A percentile compares a stretch with the other conserved stretches of the same genome.
Conservation (phyloP, 2,113 vertebrate genomes). For the Macquaria australasica region DNA sequence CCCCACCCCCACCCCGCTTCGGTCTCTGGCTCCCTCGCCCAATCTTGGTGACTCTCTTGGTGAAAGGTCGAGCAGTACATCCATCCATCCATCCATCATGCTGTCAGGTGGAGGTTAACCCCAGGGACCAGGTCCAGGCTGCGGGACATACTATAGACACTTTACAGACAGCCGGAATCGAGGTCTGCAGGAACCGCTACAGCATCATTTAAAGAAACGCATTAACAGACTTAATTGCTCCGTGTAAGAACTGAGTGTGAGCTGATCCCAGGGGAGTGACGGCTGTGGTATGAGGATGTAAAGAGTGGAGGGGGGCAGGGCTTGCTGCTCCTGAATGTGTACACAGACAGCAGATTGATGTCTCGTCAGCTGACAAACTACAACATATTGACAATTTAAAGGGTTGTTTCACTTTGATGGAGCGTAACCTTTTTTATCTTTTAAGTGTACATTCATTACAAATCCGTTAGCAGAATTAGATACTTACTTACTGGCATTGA, state of each 20-base stretch:
- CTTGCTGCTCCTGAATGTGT: background rate
- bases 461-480: background rate
- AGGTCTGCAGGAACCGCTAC: slow-evolving; percentile 42
- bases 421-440: background rate
- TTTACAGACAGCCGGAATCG: slow-evolving; percentile 55
- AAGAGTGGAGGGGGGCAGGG: slow-evolving; percentile 1
- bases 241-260: slow-evolving; percentile 14
- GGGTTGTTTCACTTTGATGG: background rate
- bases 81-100: slow-evolving; percentile 74
- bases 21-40: background rate
- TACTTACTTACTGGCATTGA: background rate
- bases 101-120: slow-evolving; percentile 68
- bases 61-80: slow-evolving; percentile 63
- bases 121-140: slow-evolving; percentile 29
- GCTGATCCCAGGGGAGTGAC: slow-evolving; percentile 41
- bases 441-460: slow-evolving; percentile 28
- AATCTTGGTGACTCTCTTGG: slow-evolving; percentile 12
- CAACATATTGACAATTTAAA: slow-evolving; percentile 19
- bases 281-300: slow-evolving; percentile 41
- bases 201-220: slow-evolving; percentile 63
- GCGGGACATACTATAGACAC: slow-evolving; percentile 42
- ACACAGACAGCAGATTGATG: slow-evolving; percentile 46
- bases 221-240: slow-evolving; percentile 77
- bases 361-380: slow-evolving; percentile 27
- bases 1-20: background rate